Percentiles rank a stretch among this genome's conserved stretches.
phyloP scores from a whole-genome alignment of 2,113 vertebrate genomes.

The Anser brachyrhynchus region DNA sequence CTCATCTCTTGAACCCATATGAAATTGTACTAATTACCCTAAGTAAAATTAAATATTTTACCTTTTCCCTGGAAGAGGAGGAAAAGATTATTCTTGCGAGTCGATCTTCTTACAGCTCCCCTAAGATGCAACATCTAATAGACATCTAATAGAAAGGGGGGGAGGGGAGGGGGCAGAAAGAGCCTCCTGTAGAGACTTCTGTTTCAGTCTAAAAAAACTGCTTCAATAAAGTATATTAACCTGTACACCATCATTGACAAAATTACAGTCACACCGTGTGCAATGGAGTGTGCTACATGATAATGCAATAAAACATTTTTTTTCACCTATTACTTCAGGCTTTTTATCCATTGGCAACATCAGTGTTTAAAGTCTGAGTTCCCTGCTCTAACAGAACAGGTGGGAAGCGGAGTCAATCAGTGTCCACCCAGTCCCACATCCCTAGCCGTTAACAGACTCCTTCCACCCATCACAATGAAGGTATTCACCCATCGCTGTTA shows the following conservation, averaged over 20 bases:
- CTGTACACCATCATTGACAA: background rate
- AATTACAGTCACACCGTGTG: background rate
- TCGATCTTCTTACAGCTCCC: background rate
- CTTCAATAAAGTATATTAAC: constrained; percentile 11
- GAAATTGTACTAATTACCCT: background rate
- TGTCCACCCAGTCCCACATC: background rate
- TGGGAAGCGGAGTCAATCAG: background rate
- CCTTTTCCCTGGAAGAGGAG: constrained; percentile 2
- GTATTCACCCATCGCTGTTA: background rate
- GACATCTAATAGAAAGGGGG: background rate
- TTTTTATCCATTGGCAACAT: background rate
- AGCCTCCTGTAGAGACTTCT: background rate
- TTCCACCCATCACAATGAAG: background rate
- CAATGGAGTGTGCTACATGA: background rate
- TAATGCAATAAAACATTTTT: background rate
- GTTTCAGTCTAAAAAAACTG: background rate
- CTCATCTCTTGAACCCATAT: background rate
- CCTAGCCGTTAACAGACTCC: background rate
- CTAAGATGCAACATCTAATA: background rate
- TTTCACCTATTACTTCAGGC: background rate
- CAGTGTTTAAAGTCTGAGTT: background rate
- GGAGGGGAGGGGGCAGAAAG: background rate
- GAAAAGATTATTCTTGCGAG: constrained; percentile 8
- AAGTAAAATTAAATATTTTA: background rate
- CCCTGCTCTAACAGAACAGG: background rate